These are phyloP conservation scores for Hydractinia symbiolongicarpus DNA, from an alignment of 30 jellyfish, hydroid and myxozoan genomes.

Conservation along the genomic window DNA sequence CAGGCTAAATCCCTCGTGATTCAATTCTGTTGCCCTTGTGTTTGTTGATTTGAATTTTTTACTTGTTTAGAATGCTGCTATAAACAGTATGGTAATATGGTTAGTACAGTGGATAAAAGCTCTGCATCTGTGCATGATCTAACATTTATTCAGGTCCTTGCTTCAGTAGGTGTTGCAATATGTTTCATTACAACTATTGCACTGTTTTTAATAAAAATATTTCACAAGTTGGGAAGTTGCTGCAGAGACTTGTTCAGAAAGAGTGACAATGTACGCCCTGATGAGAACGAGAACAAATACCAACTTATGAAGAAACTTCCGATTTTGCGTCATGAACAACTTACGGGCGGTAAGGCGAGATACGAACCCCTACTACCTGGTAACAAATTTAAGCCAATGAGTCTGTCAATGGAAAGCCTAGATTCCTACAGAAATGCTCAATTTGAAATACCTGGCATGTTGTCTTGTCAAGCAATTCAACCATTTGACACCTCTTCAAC, in stretches of 20 bases:
- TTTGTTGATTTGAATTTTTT: too few relatives aligned
- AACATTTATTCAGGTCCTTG: too few relatives aligned
- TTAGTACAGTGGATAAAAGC: too few relatives aligned
- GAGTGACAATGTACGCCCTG: neutral
- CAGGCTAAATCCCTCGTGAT: too few relatives aligned
- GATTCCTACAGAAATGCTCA: constrained; percentile 12
- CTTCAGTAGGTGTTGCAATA: neutral
- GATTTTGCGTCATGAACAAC: constrained; percentile 15
- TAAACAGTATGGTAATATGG: too few relatives aligned
- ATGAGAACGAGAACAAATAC: constrained; percentile 1
- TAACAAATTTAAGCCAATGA: neutral
- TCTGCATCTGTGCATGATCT: too few relatives aligned
- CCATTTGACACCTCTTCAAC: constrained; percentile 23
- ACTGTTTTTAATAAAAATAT: neutral
- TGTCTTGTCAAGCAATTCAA: constrained; percentile 24
- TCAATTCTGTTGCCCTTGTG: too few relatives aligned
- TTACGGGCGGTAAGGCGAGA: neutral
- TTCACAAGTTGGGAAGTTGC: neutral
- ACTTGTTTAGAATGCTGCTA: too few relatives aligned
- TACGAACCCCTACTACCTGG: neutral
- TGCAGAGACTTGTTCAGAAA: neutral
- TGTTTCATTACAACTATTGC: neutral
- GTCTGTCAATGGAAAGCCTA: constrained; percentile 32
- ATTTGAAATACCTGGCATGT: constrained; percentile 46
- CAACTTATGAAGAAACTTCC: neutral